These are phyloP conservation scores for Drosophila ercepeae DNA, from an alignment of 1,140 invertebrate genomes.

Conservation along the genomic window DNA sequence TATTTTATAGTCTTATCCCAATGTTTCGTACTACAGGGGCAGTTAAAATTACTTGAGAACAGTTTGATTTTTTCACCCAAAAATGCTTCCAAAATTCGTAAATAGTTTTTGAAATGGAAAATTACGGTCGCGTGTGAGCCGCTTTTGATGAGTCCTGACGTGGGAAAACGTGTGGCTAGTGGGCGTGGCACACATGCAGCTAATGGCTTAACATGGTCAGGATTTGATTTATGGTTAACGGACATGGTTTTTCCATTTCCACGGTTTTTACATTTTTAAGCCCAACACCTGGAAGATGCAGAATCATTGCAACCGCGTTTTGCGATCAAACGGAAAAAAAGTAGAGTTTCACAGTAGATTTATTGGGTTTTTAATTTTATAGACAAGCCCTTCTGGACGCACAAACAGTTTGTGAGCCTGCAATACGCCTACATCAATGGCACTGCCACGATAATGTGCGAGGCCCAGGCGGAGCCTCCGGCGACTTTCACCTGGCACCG, in stretches of 20 bases:
- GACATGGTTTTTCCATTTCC: slow-evolving; percentile 53
- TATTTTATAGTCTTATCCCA: slow-evolving; percentile 2
- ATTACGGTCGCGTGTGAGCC: slow-evolving; percentile 52
- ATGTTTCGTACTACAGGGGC: slow-evolving; percentile 28
- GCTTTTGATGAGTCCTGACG: slow-evolving; percentile 34
- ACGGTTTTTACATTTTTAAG: slow-evolving; percentile 8
- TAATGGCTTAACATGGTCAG: slow-evolving; percentile 59
- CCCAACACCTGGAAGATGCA: background rate
- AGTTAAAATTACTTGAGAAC: slow-evolving; percentile 57
- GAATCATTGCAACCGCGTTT: background rate
- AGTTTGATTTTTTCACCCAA: slow-evolving; percentile 32
- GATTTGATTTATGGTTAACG: slow-evolving; percentile 61
- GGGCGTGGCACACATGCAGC: slow-evolving; percentile 56
- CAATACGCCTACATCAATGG: slow-evolving; percentile 85
- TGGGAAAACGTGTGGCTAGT: slow-evolving; percentile 14
- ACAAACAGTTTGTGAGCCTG: slow-evolving; percentile 61
- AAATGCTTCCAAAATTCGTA: slow-evolving; percentile 42
- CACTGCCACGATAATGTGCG: slow-evolving; percentile 85
- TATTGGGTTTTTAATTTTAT: background rate
- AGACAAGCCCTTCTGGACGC: slow-evolving; percentile 84
- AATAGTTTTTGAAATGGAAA: slow-evolving; percentile 76
- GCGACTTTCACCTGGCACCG: slow-evolving; percentile 86
- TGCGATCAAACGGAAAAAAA: background rate
- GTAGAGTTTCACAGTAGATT: background rate
- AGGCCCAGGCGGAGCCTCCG: slow-evolving; percentile 85